Evolutionary conservation across 2,888 invertebrate species (phyloP).

Genomic region (Notodonta ziczac): DNA sequence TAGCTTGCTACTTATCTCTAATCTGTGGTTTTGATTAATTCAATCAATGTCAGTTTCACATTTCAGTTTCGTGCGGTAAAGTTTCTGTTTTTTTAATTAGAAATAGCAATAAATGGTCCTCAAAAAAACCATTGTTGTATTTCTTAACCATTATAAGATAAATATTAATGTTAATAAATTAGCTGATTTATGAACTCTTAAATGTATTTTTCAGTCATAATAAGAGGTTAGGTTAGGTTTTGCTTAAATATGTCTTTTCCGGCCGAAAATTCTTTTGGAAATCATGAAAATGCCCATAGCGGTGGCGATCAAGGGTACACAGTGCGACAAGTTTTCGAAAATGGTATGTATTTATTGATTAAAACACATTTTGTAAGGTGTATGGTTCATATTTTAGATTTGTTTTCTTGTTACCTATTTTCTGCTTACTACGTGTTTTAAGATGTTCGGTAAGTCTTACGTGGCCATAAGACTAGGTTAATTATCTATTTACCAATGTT

Average conservation of each 20-base stretch:
- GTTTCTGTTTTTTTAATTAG: neutral
- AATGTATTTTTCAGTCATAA: neutral
- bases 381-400: neutral
- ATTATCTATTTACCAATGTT: too few species aligned
- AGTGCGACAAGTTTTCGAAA: conserved; percentile 61
- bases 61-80: conserved; percentile 14
- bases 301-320: conserved; percentile 45
- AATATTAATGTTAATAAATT: too few species aligned
- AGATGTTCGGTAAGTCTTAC: too few species aligned
- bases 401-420: neutral
- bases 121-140: neutral
- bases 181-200: too few species aligned
- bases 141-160: neutral
- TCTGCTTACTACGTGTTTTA: too few species aligned
- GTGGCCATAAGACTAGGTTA: too few species aligned
- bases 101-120: neutral
- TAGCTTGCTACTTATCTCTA: too few species aligned
- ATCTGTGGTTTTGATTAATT: too few species aligned
- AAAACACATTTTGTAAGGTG: neutral
- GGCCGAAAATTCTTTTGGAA: conserved; percentile 52
- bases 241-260: conserved; percentile 65
- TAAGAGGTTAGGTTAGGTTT: conserved; percentile 54
- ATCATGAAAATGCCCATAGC: conserved; percentile 48
- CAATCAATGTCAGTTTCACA: conserved; percentile 30
- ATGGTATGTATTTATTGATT: conserved; percentile 57